Evolutionary conservation across 2,797 vertebrate genomes (phyloP).

Genomic region (Melopsittacus undulatus): DNA sequence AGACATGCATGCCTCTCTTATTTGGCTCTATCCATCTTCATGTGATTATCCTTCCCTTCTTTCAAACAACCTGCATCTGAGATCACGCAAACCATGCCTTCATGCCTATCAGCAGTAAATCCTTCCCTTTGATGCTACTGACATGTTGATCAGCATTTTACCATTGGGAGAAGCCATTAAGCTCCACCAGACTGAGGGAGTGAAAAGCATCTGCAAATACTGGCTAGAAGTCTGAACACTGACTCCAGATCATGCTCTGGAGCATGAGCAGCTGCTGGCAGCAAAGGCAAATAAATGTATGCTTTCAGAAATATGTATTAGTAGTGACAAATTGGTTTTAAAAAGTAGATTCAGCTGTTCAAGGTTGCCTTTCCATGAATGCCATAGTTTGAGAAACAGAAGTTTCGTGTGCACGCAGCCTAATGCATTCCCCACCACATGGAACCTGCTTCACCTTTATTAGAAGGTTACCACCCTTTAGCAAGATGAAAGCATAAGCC

Average conservation of each 20-base stretch:
- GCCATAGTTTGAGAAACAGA: not conserved
- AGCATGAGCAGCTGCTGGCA: not conserved
- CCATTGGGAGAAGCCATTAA: not conserved
- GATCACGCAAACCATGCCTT: not conserved
- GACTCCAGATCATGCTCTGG: not conserved
- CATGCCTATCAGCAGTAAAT: not conserved
- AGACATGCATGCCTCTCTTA: not conserved
- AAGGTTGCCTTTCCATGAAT: not conserved
- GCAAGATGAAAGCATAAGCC: not conserved
- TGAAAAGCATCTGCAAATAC: not conserved
- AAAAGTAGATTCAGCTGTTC: not conserved
- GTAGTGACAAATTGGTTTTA: not conserved
- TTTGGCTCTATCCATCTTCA: not conserved
- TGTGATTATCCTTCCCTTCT: not conserved
- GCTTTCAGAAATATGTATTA: not conserved
- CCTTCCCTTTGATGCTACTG: not conserved
- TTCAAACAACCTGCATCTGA: not conserved
- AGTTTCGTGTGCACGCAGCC: not conserved
- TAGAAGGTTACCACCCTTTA: not conserved
- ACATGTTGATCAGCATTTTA: not conserved
- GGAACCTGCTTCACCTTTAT: not conserved
- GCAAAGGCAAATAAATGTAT: not conserved
- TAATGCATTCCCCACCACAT: not conserved
- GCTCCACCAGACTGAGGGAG: not conserved
- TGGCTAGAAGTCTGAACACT: not conserved